Conservation (phyloP, 2,888 invertebrate genomes). For the Drosophila neotestacea region DNA sequence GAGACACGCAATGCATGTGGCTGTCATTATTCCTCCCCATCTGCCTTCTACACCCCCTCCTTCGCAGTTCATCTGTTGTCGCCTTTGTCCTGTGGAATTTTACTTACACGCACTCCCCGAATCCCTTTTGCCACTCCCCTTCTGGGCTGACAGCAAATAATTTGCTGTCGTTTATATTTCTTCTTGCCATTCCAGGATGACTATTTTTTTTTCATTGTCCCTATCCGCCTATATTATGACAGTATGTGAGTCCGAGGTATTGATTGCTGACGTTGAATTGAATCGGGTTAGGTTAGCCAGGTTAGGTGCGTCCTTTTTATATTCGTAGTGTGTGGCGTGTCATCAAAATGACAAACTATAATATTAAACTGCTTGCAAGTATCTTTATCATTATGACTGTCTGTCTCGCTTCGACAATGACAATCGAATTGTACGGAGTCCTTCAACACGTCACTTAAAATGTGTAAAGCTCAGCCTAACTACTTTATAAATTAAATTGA, state of each 20-base stretch:
- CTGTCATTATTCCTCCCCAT: conserved; percentile 4
- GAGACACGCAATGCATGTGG: conserved; percentile 69
- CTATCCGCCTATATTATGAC: conserved; percentile 31
- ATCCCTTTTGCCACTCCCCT: conserved; percentile 25
- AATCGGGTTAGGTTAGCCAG: conserved; percentile 20
- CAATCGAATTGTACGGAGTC: not conserved
- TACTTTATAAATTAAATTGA: not conserved
- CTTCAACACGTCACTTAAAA: not conserved
- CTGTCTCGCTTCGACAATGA: not conserved
- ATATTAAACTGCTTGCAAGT: conserved; percentile 21
- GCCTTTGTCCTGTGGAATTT: conserved; percentile 51
- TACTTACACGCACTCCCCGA: conserved; percentile 50
- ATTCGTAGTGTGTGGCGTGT: conserved; percentile 18
- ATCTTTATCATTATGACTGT: conserved; percentile 1
- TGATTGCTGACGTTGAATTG: conserved; percentile 22
- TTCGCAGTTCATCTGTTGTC: conserved; percentile 16
- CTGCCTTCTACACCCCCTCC: not conserved
- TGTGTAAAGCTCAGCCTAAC: not conserved
- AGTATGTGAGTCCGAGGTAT: conserved; percentile 43
- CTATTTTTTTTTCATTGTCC: conserved; percentile 24
- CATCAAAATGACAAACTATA: conserved; percentile 50
- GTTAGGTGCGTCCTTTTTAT: conserved; percentile 33
- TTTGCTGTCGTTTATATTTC: conserved; percentile 63
- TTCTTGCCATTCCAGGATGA: conserved; percentile 33
- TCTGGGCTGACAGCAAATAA: conserved; percentile 63